phyloP scores from a whole-genome alignment of 2,888 invertebrate genomes.

The Brachyopa scutellaris region DNA sequence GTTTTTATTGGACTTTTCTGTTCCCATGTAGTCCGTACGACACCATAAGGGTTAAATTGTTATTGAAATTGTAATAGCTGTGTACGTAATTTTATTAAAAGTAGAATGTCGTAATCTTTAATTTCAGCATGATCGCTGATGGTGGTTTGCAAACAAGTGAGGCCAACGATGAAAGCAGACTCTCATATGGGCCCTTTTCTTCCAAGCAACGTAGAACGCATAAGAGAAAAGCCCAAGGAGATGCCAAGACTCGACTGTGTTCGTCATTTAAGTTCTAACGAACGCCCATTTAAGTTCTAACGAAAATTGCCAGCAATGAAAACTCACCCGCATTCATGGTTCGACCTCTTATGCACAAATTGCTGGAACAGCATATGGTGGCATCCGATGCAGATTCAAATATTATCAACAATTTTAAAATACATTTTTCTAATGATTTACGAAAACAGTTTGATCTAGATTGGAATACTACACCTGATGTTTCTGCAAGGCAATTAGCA shows the following conservation, averaged over 20 bases:
- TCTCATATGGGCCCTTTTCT: background rate
- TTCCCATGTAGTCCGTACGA: no score
- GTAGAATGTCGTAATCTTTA: background rate
- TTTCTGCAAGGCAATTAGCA: slow-evolving; percentile 20
- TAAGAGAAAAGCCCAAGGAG: background rate
- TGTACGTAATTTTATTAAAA: no score
- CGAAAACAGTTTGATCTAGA: slow-evolving; percentile 10
- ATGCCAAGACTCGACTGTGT: background rate
- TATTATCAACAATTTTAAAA: slow-evolving; percentile 21
- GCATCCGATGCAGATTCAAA: slow-evolving; percentile 8
- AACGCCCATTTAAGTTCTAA: slow-evolving; percentile 11
- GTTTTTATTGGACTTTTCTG: no score
- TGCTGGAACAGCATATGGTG: slow-evolving; percentile 8
- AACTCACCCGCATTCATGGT: slow-evolving; percentile 2
- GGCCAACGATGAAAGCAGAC: background rate
- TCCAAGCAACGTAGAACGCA: background rate
- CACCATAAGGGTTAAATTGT: no score
- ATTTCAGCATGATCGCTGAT: background rate
- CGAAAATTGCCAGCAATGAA: slow-evolving; percentile 1
- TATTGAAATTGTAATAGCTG: no score
- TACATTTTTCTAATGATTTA: background rate
- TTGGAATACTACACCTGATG: background rate
- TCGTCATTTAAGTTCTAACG: slow-evolving; percentile 8
- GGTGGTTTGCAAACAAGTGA: background rate
- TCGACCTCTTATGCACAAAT: slow-evolving; percentile 1